These are phyloP conservation scores for Psilopsiagon aymara DNA, from an alignment of 2,113 vertebrate species.

Conservation along the genomic window DNA sequence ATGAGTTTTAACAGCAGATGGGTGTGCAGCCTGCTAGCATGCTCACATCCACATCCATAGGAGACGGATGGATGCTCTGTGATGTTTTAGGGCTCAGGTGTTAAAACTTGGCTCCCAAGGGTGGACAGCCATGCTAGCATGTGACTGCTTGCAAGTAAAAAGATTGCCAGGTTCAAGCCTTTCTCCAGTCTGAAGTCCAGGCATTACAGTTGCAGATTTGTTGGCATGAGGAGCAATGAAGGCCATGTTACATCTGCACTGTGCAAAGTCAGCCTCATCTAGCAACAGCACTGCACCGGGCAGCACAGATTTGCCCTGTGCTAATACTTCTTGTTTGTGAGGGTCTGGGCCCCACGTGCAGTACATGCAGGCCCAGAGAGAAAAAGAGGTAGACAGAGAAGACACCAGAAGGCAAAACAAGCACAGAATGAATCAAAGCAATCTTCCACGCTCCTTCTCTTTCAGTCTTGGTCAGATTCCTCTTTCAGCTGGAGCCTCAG, in stretches of 20 bases:
- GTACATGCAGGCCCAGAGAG: background rate
- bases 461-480: background rate
- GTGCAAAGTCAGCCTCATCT: background rate
- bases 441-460: background rate
- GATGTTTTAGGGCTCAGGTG: background rate
- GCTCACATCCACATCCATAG: background rate
- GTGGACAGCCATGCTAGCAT: background rate
- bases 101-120: background rate
- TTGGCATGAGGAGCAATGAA: background rate
- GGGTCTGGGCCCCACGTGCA: background rate
- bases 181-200: background rate
- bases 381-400: slow-evolving; percentile 40
- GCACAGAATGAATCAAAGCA: background rate
- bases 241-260: rapidly evolving
- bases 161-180: background rate
- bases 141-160: background rate
- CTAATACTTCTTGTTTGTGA: background rate
- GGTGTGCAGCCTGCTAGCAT: background rate
- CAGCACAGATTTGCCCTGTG: background rate
- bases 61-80: background rate
- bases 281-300: background rate
- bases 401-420: slow-evolving; percentile 20
- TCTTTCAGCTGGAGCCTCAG: background rate
- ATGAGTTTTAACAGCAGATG: background rate
- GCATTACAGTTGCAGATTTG: background rate